A percentile compares a stretch with the other conserved stretches of the same genome.
Evolutionary conservation across 2,888 invertebrate species (phyloP).

Genomic region (Acleris cristana): DNA sequence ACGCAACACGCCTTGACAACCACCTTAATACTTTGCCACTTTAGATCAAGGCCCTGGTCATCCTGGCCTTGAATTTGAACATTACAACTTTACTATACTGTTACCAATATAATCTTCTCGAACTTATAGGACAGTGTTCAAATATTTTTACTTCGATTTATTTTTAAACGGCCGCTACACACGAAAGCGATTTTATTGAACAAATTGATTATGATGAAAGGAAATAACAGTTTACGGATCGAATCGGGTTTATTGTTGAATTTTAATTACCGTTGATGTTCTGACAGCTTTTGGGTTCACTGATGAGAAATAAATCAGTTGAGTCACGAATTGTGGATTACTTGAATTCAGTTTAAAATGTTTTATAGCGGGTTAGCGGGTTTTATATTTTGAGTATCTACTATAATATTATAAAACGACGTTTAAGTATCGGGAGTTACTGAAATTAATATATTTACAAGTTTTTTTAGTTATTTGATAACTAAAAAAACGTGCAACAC

Average conservation of each 20-base stretch:
- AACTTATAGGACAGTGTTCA: not conserved
- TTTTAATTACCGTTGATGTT: conserved; percentile 21
- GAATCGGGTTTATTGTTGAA: conserved; percentile 22
- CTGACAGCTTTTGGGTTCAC: conserved; percentile 10
- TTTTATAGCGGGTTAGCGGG: too few species aligned
- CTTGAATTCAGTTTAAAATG: not conserved
- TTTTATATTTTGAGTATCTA: too few species aligned
- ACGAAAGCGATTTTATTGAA: conserved; percentile 25
- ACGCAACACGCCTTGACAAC: not conserved
- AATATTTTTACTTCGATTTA: conserved; percentile 22
- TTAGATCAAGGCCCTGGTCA: too few species aligned
- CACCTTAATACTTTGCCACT: too few species aligned
- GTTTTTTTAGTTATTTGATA: too few species aligned
- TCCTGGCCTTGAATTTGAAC: not conserved
- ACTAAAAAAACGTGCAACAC: too few species aligned
- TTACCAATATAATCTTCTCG: conserved; percentile 3
- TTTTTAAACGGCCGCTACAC: conserved; percentile 25
- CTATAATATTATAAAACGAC: too few species aligned
- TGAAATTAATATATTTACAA: too few species aligned
- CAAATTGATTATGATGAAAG: conserved; percentile 26
- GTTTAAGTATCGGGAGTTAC: too few species aligned
- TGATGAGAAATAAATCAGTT: conserved; percentile 6
- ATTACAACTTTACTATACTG: not conserved
- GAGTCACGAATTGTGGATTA: conserved; percentile 1
- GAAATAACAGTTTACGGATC: conserved; percentile 26